Evolutionary conservation across 2,797 vertebrate genomes (phyloP).

Genomic region (Salarias fasciatus): DNA sequence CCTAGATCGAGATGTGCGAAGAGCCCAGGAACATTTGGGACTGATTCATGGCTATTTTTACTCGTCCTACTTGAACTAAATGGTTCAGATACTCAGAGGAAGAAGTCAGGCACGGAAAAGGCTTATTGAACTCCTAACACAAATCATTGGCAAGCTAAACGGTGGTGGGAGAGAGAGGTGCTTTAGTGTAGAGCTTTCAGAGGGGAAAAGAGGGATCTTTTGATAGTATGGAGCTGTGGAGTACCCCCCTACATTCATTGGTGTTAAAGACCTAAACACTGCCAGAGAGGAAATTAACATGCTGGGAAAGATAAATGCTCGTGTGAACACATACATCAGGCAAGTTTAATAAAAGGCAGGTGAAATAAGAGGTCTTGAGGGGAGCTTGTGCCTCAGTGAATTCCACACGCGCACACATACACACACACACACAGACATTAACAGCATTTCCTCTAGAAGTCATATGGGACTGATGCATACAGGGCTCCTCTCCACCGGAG

Average conservation of each 20-base stretch:
- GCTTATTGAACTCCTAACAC: conserved; percentile 55
- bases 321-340: conserved; percentile 10
- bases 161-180: conserved; percentile 22
- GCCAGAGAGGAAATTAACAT: conserved; percentile 29
- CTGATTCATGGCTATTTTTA: conserved; percentile 87
- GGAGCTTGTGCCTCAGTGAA: conserved; percentile 22
- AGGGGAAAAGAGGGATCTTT: conserved; percentile 20
- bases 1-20: conserved; percentile 80
- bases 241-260: not conserved
- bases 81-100: conserved; percentile 70
- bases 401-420: not conserved
- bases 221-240: conserved; percentile 5
- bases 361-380: conserved; percentile 40
- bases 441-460: conserved; percentile 21
- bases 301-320: conserved; percentile 39
- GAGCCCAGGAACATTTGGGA: conserved; percentile 76
- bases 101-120: conserved; percentile 50
- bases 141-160: conserved; percentile 60
- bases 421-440: not conserved
- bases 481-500: conserved; percentile 10
- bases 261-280: conserved; percentile 21
- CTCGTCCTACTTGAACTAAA: conserved; percentile 83
- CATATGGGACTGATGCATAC: conserved; percentile 14
- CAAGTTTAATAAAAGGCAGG: conserved; percentile 59
- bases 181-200: conserved; percentile 40